Percentiles rank a stretch among this genome's conserved stretches.
Evolutionary conservation across 53 echinoderm and acorn worm species (phyloP).

Genomic region (Zoroaster sp.): DNA sequence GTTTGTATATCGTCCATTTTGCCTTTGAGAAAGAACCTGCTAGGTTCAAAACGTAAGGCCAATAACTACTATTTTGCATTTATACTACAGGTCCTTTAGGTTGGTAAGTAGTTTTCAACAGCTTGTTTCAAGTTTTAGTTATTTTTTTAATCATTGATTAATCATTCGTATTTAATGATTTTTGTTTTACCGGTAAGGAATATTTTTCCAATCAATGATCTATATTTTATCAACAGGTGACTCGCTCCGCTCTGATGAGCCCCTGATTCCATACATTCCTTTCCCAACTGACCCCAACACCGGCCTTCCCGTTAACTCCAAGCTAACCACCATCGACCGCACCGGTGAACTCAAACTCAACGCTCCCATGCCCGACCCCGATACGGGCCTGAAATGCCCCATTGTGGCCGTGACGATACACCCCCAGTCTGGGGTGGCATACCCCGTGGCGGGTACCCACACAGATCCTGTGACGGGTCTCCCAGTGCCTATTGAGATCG

Average conservation of each 20-base stretch:
- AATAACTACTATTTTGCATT: too few species aligned
- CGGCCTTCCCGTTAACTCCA: conserved; percentile 71
- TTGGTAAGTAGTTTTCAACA: too few species aligned
- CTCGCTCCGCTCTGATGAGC: conserved; percentile 78
- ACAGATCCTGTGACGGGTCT: conserved; percentile 96
- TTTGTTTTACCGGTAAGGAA: too few species aligned
- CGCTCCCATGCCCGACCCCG: conserved; percentile 77
- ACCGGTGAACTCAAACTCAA: conserved; percentile 84
- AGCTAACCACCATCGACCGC: conserved; percentile 68
- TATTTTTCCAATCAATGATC: neutral
- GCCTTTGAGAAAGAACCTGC: too few species aligned
- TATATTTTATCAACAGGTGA: conserved; percentile 71
- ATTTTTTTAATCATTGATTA: too few species aligned
- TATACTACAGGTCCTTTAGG: too few species aligned
- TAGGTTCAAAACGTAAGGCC: too few species aligned
- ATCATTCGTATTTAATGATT: too few species aligned
- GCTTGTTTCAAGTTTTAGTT: too few species aligned
- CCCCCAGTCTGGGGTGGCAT: conserved; percentile 94
- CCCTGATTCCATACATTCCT: conserved; percentile 88
- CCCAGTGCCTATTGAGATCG: conserved; percentile 92
- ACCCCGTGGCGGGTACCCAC: conserved; percentile 96
- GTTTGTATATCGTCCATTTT: too few species aligned
- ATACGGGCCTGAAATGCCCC: conserved; percentile 90
- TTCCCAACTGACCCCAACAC: conserved; percentile 83
- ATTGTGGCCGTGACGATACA: conserved; percentile 92